Evolutionary conservation across 2,113 vertebrate species (phyloP), one percentile per base, ranked within the genome.

Genomic region (Shinisaurus crocodilurus): DNA sequence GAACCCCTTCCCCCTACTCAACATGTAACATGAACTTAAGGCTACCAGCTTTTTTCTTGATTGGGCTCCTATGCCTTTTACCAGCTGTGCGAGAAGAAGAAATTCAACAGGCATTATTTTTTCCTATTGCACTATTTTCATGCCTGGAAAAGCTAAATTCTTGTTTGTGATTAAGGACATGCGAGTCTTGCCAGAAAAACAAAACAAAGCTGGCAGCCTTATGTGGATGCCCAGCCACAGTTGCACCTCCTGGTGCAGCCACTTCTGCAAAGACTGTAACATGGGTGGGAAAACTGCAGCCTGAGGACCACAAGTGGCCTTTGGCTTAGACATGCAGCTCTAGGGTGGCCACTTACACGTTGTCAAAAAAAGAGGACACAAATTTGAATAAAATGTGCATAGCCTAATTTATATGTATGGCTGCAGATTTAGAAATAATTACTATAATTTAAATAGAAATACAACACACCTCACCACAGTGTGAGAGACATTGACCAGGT

Each of bases 201-300:
- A 40, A 82, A 90, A 5, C 29, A 70, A 29, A 76, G 86, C 65
- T 88, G 93, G 48, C 90, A 94, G 82, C 83, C 86, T 72, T 87
- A 88, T 94, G 27, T 79, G 27, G 45, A 48, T 12, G 6, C 25
- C 75, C 40, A 77, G 69, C 72, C 87, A 83, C 27, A 0, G 13
- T 77, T 18, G 82, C 91, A 93, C 94, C 90, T 80, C 91, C 92
- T 75, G 84, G 82, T 88, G 91, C 92, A 91, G 67, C 1, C 5
- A 65, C 70, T 90, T 93, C 90, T 65, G 3, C 74, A 70, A 70
- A 70, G 69, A 3, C 27, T 54, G 50, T 54, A 54, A 54, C 50
- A 54, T 6, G 9, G 50, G 50, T 54, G 9, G 50, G 12, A 54
- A 54, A 54, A 6, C 9, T 54, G 10, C 50, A 54, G 50, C 50